Percentiles rank a stretch among this genome's conserved stretches.
phyloP scores from a whole-genome alignment of 2,888 invertebrate species.

The Trichogramma evanescens region DNA sequence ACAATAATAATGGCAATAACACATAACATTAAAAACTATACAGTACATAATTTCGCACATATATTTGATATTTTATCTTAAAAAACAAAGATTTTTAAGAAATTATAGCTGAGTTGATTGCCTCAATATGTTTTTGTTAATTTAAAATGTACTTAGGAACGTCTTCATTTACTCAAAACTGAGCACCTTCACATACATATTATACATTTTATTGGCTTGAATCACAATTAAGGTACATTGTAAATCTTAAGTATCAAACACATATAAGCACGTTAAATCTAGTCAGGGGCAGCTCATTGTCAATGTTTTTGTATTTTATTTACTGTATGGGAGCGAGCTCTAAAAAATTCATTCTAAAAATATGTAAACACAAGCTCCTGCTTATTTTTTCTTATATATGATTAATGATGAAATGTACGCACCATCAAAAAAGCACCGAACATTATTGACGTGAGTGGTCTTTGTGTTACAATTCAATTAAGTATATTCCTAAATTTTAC shows the following conservation, averaged over 20 bases:
- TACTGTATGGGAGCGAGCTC: constrained; percentile 11
- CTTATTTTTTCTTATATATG: constrained; percentile 7
- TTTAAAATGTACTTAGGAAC: constrained; percentile 13
- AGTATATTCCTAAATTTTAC: constrained; percentile 8
- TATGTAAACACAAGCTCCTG: constrained; percentile 1
- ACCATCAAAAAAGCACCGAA: constrained; percentile 13
- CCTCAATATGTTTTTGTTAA: background rate
- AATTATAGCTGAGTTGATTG: background rate
- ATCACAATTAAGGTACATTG: constrained; percentile 6
- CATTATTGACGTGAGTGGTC: background rate
- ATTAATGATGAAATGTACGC: constrained; percentile 2
- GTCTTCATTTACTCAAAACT: background rate
- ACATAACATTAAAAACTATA: background rate
- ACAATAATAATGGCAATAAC: background rate
- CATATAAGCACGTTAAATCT: constrained; percentile 11
- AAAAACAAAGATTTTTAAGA: background rate
- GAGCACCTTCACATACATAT: no score
- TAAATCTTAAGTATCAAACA: constrained; percentile 12
- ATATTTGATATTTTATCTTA: no score
- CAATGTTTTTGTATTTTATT: no score
- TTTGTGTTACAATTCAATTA: no score
- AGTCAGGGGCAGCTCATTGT: constrained; percentile 6
- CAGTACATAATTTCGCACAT: background rate
- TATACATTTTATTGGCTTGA: background rate
- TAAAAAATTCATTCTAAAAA: constrained; percentile 15